phyloP scores from a whole-genome alignment of 2,797 vertebrate species.

The Numenius phaeopus region DNA sequence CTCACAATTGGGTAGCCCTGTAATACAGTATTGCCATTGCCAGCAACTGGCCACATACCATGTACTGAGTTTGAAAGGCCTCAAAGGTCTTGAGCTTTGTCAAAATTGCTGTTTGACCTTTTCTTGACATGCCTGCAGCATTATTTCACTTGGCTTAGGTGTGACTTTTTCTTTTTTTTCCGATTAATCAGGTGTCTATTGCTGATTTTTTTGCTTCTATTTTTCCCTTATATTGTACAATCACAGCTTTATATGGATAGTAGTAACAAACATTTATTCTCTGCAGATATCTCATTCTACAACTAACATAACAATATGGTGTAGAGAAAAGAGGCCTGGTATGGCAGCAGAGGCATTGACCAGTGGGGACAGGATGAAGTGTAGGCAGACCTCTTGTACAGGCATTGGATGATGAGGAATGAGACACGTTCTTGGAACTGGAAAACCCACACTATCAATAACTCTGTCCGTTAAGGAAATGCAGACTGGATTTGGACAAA shows the following conservation, averaged over 20 bases:
- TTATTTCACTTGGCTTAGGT: background rate
- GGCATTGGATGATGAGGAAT: background rate
- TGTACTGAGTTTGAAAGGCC: background rate
- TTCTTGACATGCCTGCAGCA: background rate
- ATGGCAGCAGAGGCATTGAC: background rate
- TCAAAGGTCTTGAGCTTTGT: background rate
- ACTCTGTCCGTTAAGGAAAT: background rate
- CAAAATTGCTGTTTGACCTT: background rate
- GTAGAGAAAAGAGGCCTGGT: background rate
- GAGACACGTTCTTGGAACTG: background rate
- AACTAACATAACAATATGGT: accelerated
- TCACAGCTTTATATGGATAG: background rate
- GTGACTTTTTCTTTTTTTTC: background rate
- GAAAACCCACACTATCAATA: background rate
- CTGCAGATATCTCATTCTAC: background rate
- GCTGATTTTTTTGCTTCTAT: background rate
- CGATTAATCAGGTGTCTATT: background rate
- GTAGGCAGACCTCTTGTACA: background rate
- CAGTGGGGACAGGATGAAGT: background rate
- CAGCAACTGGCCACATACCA: background rate
- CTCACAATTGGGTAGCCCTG: background rate
- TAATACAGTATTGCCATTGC: background rate
- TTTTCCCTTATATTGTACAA: background rate
- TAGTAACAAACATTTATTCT: background rate
- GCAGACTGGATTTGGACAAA: background rate